Conservation (phyloP, 2,888 invertebrate species). For the Autographa pulchrina region DNA sequence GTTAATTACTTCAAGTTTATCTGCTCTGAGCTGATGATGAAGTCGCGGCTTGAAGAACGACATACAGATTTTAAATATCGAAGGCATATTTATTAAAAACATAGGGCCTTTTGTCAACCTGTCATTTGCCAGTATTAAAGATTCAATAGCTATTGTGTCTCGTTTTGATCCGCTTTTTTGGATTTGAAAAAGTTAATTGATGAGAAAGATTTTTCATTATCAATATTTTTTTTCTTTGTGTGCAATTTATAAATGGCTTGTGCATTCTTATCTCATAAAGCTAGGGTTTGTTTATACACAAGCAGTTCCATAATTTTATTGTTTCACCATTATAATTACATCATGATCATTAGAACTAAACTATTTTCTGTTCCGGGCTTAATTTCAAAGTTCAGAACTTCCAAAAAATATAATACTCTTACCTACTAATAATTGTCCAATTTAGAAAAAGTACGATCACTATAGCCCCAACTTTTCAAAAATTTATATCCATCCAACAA, state of each 20-base stretch:
- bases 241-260: background rate
- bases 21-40: slow-evolving; percentile 66
- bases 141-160: background rate
- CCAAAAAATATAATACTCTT: too few relatives aligned
- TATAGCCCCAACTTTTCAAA: background rate
- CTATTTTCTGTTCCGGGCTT: too few relatives aligned
- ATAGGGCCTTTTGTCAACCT: background rate
- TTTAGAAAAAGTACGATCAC: too few relatives aligned
- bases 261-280: too few relatives aligned
- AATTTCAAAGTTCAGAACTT: too few relatives aligned
- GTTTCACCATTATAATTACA: too few relatives aligned
- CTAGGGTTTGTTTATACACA: too few relatives aligned
- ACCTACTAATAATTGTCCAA: too few relatives aligned
- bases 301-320: too few relatives aligned
- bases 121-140: background rate
- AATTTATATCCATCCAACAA: slow-evolving; percentile 10
- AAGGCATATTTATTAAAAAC: background rate
- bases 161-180: background rate
- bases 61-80: slow-evolving; percentile 12
- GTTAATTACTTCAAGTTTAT: slow-evolving; percentile 84
- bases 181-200: background rate
- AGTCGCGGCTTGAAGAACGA: slow-evolving; percentile 22
- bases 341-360: too few relatives aligned
- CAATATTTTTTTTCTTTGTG: background rate
- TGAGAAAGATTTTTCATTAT: background rate